Conservation (phyloP, 2,797 vertebrate genomes). For the Cuniculus paca region DNA sequence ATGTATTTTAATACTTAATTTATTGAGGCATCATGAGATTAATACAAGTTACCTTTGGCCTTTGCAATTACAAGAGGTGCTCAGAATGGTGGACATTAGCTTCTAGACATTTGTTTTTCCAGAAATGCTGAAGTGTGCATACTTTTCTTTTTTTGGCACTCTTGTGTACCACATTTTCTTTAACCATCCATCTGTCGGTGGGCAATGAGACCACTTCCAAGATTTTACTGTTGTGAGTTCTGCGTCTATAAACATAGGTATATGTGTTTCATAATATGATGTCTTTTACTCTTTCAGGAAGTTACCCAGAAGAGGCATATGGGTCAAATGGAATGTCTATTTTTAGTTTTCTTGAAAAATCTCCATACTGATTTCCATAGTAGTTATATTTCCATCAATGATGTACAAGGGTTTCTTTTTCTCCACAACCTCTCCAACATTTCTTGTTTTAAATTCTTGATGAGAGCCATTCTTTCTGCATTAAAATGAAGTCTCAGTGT, state of each 20-base stretch:
- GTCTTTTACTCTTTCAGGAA: background rate
- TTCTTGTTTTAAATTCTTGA: background rate
- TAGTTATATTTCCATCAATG: background rate
- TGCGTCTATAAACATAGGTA: background rate
- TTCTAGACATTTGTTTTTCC: background rate
- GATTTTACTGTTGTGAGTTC: background rate
- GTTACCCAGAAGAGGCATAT: background rate
- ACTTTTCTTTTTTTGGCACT: background rate
- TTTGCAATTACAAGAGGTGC: background rate
- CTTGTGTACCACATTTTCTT: background rate
- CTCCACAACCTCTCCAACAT: background rate
- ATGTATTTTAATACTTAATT: background rate
- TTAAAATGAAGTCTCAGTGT: background rate
- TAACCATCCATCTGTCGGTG: background rate
- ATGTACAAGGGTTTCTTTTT: background rate
- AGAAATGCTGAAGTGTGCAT: background rate
- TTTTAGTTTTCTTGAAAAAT: background rate
- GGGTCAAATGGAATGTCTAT: background rate
- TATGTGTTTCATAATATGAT: background rate
- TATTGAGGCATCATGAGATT: background rate
- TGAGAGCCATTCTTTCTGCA: background rate
- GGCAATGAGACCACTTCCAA: background rate
- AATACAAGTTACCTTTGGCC: background rate
- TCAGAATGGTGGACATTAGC: background rate
- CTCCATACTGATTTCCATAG: background rate